Conservation (phyloP, 1,140 invertebrate species). For the Drosophila triauraria region DNA sequence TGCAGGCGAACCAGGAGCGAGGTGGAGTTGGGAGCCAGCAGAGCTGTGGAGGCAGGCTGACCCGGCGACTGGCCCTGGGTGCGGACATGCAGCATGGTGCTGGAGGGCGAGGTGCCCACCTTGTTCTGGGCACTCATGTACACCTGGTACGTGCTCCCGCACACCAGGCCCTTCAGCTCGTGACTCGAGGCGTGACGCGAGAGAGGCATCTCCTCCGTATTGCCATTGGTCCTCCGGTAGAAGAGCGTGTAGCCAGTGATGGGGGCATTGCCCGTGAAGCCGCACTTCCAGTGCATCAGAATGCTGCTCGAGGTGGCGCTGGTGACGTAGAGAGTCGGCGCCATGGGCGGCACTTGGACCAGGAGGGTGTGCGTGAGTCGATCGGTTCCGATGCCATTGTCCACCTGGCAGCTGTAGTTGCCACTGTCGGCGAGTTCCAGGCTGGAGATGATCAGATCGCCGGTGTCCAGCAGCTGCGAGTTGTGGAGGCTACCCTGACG, state of each 20-base stretch:
- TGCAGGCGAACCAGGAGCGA: conserved; percentile 90
- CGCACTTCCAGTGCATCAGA: conserved; percentile 90
- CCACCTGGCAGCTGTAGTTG: conserved; percentile 91
- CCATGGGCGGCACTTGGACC: conserved; percentile 89
- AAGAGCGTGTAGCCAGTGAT: conserved; percentile 89
- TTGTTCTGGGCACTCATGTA: conserved; percentile 90
- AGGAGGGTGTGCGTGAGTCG: conserved; percentile 87
- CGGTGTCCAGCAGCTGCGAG: conserved; percentile 87
- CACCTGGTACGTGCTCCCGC: conserved; percentile 91
- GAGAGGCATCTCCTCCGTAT: conserved; percentile 88
- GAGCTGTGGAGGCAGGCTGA: conserved; percentile 87
- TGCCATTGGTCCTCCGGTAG: conserved; percentile 88
- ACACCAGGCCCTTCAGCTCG: conserved; percentile 89
- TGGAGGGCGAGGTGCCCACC: conserved; percentile 90
- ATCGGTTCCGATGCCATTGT: conserved; percentile 90
- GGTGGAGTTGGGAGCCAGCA: conserved; percentile 90
- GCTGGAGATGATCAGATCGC: conserved; percentile 88
- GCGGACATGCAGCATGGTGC: conserved; percentile 88
- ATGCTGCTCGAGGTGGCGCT: conserved; percentile 90
- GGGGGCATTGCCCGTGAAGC: conserved; percentile 89
- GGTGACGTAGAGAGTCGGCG: conserved; percentile 90
- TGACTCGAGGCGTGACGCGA: conserved; percentile 88
- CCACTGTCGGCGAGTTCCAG: conserved; percentile 89
- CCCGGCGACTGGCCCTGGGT: conserved; percentile 91
- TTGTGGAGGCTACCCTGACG: conserved; percentile 86